A percentile compares a stretch with the other conserved stretches of the same genome.
These are phyloP conservation scores for Calyptommatus sinebrachiatus DNA, from an alignment of 2,113 vertebrate species.

Conservation along the genomic window DNA sequence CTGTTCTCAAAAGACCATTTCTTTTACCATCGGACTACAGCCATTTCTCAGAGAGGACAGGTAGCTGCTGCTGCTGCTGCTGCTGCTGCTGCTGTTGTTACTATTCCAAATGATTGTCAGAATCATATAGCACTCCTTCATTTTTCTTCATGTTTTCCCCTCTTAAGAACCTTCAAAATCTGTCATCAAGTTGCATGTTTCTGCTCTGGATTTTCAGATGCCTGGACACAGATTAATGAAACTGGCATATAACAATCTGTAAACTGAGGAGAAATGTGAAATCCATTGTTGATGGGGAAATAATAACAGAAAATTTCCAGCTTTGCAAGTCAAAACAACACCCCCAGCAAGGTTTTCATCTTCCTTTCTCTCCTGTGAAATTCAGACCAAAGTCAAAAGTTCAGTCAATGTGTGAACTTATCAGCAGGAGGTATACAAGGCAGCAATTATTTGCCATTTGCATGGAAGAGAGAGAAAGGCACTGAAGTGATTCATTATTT, in stretches of 20 bases:
- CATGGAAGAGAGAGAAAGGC: not conserved
- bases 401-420: not conserved
- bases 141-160: not conserved
- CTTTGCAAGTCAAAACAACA: too few species aligned
- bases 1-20: too few species aligned
- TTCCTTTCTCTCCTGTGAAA: not conserved
- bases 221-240: not conserved
- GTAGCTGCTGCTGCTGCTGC: not conserved
- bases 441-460: not conserved
- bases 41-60: not conserved
- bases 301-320: not conserved
- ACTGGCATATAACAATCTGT: not conserved
- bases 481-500: conserved; percentile 1
- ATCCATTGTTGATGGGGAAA: not conserved
- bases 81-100: not conserved
- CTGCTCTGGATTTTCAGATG: not conserved
- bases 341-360: not conserved
- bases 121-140: not conserved
- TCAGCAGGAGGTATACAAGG: not conserved
- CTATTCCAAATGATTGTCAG: not conserved
- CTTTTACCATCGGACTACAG: too few species aligned
- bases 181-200: not conserved
- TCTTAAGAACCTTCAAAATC: not conserved
- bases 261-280: not conserved
- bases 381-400: not conserved